Conservation (phyloP, 1,140 invertebrate genomes). For the Macrotrachela quadricornifera region DNA sequence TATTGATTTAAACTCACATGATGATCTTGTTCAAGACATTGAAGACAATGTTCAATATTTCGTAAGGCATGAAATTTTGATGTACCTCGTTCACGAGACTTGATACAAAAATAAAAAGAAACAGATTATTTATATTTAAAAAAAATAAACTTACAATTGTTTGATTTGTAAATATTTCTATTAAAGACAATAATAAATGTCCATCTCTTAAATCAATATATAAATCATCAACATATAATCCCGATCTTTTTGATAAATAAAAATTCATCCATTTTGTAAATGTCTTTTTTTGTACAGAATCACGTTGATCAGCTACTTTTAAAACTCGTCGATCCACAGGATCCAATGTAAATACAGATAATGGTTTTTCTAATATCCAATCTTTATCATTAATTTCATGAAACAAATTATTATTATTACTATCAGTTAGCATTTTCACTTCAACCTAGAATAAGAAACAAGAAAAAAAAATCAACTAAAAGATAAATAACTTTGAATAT, state of each 20-base stretch:
- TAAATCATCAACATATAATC: conserved; percentile 1
- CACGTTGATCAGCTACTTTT: conserved; percentile 67
- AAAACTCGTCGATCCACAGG: conserved; percentile 27
- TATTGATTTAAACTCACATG: not conserved
- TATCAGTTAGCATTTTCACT: too few relatives aligned
- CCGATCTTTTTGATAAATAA: not conserved
- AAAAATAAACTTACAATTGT: conserved; percentile 3
- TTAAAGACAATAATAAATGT: not conserved
- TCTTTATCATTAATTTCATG: too few relatives aligned
- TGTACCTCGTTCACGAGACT: not conserved
- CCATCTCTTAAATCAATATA: conserved; percentile 2
- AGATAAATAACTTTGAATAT: too few relatives aligned
- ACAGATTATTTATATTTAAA: not conserved
- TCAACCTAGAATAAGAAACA: too few relatives aligned
- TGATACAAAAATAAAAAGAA: not conserved
- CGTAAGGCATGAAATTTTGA: conserved; percentile 3
- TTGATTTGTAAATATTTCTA: conserved; percentile 3
- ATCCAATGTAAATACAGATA: conserved; percentile 69
- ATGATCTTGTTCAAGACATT: not conserved
- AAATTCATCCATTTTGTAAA: conserved; percentile 99
- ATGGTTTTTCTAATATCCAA: conserved; percentile 33
- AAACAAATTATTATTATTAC: too few relatives aligned
- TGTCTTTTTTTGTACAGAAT: conserved; percentile 98
- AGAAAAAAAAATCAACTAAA: too few relatives aligned
- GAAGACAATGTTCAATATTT: conserved; percentile 6